Conservation (phyloP, 1,140 invertebrate species). For the Sycobia sp. region DNA sequence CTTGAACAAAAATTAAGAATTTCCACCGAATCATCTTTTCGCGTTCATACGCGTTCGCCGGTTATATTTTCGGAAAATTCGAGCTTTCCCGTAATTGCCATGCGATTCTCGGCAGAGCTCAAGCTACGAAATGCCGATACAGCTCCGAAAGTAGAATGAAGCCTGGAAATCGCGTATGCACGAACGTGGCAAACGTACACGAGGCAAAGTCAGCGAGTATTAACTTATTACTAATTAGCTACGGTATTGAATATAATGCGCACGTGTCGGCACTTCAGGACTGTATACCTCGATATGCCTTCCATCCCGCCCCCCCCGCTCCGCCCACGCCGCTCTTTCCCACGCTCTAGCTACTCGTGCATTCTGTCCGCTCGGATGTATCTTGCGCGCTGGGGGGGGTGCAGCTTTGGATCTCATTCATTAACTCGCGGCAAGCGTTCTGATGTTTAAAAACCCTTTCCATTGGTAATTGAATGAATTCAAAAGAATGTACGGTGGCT, state of each 20-base stretch:
- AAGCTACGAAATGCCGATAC: no score
- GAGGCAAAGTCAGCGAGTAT: not conserved
- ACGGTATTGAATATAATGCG: conserved; percentile 18
- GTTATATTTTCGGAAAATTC: no score
- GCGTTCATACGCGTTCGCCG: no score
- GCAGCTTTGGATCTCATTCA: conserved; percentile 19
- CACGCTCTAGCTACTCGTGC: not conserved
- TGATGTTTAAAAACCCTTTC: no score
- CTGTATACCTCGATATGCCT: no score
- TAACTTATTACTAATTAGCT: conserved; percentile 31
- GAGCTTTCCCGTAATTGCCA: no score
- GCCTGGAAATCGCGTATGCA: not conserved
- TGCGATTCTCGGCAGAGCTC: no score
- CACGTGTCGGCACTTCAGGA: conserved; percentile 6
- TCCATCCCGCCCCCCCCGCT: no score
- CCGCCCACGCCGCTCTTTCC: not conserved
- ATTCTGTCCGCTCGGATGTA: not conserved
- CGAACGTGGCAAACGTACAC: not conserved
- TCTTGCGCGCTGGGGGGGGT: not conserved
- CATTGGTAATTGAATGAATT: conserved; percentile 26
- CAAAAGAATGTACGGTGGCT: no score
- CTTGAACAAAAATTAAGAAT: no score
- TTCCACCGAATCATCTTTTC: no score
- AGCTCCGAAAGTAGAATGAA: not conserved
- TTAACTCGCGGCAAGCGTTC: conserved; percentile 8